Conservation (phyloP, 2,797 vertebrate species). For the Forpus xanthops region DNA sequence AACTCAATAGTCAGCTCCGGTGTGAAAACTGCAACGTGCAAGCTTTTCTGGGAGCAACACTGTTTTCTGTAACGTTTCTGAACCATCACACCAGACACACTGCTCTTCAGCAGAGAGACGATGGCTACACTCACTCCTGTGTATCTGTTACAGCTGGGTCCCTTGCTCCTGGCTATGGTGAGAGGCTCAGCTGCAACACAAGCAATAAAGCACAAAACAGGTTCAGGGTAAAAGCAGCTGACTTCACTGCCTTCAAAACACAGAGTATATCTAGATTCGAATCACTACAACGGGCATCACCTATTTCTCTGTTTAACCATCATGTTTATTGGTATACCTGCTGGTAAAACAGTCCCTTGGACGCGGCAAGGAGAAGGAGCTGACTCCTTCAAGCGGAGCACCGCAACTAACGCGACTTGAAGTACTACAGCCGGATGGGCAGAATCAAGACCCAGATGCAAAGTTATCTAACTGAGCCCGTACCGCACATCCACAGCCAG, state of each 20-base stretch:
- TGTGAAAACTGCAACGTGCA: neutral
- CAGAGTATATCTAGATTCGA: neutral
- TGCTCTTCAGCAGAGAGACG: neutral
- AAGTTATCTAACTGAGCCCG: slow-evolving; percentile 23
- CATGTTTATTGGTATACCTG: neutral
- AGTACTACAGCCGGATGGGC: neutral
- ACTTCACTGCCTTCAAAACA: neutral
- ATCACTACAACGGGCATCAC: accelerated
- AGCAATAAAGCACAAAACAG: neutral
- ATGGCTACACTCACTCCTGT: neutral
- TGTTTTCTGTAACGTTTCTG: neutral
- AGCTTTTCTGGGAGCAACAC: neutral
- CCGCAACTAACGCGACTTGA: neutral
- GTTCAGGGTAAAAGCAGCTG: neutral
- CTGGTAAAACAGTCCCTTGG: neutral
- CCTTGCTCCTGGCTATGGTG: neutral
- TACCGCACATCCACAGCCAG: neutral
- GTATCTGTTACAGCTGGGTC: neutral
- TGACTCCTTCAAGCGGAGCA: neutral
- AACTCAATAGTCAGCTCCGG: neutral
- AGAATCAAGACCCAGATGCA: neutral
- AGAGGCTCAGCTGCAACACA: neutral
- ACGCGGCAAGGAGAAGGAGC: accelerated
- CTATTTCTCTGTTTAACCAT: neutral
- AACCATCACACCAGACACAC: neutral